Evolutionary conservation across 2,888 invertebrate genomes (phyloP).

Genomic region (Cantharis flavilabris): DNA sequence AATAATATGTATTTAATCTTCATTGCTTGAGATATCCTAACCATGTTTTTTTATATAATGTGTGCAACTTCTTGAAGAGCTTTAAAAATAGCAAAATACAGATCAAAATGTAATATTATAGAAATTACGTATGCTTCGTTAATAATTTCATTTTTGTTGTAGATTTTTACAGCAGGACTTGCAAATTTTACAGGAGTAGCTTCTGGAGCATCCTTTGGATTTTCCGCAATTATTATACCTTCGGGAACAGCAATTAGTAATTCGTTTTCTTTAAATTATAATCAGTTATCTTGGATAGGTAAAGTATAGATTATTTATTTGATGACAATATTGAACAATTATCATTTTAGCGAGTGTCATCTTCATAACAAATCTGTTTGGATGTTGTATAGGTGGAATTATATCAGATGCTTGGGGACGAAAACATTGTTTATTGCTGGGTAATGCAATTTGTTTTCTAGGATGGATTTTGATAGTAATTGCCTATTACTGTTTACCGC

Average conservation of each 20-base stretch:
- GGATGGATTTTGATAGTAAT: not conserved
- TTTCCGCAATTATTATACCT: not conserved
- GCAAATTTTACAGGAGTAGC: not conserved
- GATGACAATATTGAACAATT: not conserved
- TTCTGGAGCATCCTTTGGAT: not conserved
- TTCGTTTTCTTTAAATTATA: not conserved
- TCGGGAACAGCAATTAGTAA: not conserved
- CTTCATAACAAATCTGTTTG: not conserved
- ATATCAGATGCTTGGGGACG: not conserved
- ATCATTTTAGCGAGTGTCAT: not conserved
- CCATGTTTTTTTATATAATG: too few relatives aligned
- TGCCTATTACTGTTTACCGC: not conserved
- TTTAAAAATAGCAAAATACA: too few relatives aligned
- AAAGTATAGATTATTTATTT: slow-evolving; percentile 30
- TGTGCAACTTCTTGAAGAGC: too few relatives aligned
- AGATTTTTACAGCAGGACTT: not conserved
- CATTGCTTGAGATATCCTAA: too few relatives aligned
- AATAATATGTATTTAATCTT: too few relatives aligned
- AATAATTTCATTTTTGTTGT: too few relatives aligned
- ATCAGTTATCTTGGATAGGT: not conserved
- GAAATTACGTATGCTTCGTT: too few relatives aligned
- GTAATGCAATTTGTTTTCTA: not conserved
- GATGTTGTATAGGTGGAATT: not conserved
- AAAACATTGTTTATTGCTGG: not conserved
- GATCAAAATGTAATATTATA: too few relatives aligned